These are phyloP conservation scores for Tipula lateralis DNA, from an alignment of 2,888 invertebrate species.

Conservation along the genomic window DNA sequence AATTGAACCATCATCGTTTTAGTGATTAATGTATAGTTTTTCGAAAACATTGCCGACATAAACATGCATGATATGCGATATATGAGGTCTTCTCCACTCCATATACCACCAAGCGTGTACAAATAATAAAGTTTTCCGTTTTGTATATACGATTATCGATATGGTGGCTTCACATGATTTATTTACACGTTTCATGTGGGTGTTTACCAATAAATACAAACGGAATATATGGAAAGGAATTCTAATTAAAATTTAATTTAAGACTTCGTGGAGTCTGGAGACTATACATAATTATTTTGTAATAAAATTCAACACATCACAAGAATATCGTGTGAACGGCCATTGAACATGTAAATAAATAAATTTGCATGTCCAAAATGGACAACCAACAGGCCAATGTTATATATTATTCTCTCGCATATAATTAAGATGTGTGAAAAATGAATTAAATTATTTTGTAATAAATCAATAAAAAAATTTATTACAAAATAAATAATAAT, in stretches of 20 bases:
- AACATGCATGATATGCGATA: background rate
- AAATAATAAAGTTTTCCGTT: background rate
- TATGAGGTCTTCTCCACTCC: background rate
- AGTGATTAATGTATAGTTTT: background rate
- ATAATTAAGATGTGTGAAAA: background rate
- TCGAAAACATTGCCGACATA: background rate
- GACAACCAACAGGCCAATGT: background rate
- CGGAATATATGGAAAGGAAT: background rate
- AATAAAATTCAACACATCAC: background rate
- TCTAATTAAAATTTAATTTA: background rate
- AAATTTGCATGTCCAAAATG: background rate
- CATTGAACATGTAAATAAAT: background rate
- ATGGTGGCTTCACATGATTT: background rate
- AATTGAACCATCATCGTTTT: background rate
- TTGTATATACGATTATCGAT: background rate
- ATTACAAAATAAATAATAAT: background rate
- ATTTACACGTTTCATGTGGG: background rate
- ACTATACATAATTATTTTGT: background rate
- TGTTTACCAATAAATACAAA: background rate
- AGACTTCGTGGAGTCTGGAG: background rate
- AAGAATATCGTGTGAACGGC: background rate
- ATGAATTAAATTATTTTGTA: background rate
- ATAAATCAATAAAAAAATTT: background rate
- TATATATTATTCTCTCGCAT: background rate
- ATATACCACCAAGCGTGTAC: slow-evolving; percentile 3